Evolutionary conservation across 2,113 vertebrate genomes (phyloP), one percentile per base, ranked within the genome.

Genomic region (Irena cyanogastra): DNA sequence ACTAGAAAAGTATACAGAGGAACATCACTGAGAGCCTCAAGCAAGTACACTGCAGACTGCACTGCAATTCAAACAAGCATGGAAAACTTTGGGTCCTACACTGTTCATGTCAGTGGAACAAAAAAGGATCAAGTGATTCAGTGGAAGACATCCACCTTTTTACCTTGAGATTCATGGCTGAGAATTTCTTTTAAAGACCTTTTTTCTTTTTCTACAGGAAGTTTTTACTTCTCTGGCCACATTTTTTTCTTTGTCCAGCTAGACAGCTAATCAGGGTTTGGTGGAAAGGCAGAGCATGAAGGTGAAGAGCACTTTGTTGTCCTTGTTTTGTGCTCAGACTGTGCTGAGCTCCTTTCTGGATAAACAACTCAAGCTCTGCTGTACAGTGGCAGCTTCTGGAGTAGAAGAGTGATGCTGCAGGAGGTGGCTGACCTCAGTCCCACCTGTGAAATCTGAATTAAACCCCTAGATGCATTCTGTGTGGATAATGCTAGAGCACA

Each of bases 11-110:
- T 6, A 33, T 10, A 12, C 1, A 59, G 20, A 61, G 20, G 10
- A 31, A 41, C 23, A 45, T 20, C 21, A 23, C 54, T 60, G 41
- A 77, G 82, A 77, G n/a, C 45, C 13, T 90, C 35, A 53, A 23
- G 16, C 12, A 72, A 42, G 19, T 11, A 16, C 0, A 0, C 14
- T 0, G 0, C 6, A 74, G 27, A 16, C 16, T 83, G n/a, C 42
- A 30, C 10, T 26, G 26, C 5, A 53, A 5, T 59, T 54, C 39
- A 91, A 87, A 41, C 5, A 66, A 49, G 5, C 7, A 28, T 4
- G 23, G 56, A 56, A 65, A 53, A 15, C 5, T 19, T 24, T 64
- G 44, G 7, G 22, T 56, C 27, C 28, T 5, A 23, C 22, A 56
- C 23, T 69, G 10, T 1, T 22, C 17, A 13, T 44, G 41, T 8